Evolutionary conservation across 2,888 invertebrate species (phyloP).

Genomic region (Timema cristinae): DNA sequence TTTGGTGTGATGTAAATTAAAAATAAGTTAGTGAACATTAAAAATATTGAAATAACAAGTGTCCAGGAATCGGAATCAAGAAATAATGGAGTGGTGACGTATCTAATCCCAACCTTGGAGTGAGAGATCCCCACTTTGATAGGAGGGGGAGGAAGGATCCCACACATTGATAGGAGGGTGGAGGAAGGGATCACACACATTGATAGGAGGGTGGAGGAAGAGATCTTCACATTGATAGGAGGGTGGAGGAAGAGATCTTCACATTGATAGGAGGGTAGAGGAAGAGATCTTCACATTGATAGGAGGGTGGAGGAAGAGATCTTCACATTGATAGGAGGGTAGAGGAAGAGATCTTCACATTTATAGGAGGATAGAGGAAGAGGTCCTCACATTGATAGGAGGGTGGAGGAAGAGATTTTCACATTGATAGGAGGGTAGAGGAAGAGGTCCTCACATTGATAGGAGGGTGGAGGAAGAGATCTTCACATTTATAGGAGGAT

Average conservation of each 20-base stretch:
- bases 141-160: background rate
- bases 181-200: background rate
- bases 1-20: no score
- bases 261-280: slow-evolving; percentile 29
- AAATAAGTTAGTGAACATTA: no score
- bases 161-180: background rate
- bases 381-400: slow-evolving; percentile 24
- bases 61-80: no score
- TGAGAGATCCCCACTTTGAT: background rate
- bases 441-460: slow-evolving; percentile 25
- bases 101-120: background rate
- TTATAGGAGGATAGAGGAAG: slow-evolving; percentile 30
- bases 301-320: slow-evolving; percentile 30
- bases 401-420: slow-evolving; percentile 16
- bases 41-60: no score
- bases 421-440: slow-evolving; percentile 31
- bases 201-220: background rate
- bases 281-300: slow-evolving; percentile 30
- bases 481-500: slow-evolving; percentile 31
- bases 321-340: slow-evolving; percentile 22
- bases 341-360: slow-evolving; percentile 23
- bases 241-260: slow-evolving; percentile 26
- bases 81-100: no score
- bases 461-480: slow-evolving; percentile 17
- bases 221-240: slow-evolving; percentile 26